Evolutionary conservation across 2,113 vertebrate species (phyloP).

Genomic region (Nothoprocta pentlandii): DNA sequence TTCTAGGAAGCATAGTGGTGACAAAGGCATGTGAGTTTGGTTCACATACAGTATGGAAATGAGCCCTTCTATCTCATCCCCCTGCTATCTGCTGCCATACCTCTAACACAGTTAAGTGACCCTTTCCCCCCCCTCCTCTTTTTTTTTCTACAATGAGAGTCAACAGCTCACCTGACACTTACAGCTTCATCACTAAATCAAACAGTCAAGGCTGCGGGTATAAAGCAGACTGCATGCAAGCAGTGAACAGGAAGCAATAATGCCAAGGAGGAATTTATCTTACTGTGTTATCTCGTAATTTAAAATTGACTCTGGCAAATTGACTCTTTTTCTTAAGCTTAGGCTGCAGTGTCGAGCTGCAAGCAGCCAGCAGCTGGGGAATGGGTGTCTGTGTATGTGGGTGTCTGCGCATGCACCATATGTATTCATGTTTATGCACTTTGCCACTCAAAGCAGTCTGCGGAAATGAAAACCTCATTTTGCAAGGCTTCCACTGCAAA

Average conservation of each 20-base stretch:
- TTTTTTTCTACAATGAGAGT: background rate
- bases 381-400: background rate
- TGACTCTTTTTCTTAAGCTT: background rate
- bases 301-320: background rate
- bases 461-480: constrained; percentile 42
- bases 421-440: background rate
- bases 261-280: background rate
- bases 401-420: background rate
- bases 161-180: background rate
- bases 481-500: background rate
- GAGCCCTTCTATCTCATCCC: background rate
- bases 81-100: background rate
- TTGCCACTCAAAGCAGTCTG: constrained; percentile 18
- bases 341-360: background rate
- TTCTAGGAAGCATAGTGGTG: background rate
- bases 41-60: background rate
- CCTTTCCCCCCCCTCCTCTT: background rate
- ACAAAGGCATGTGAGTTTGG: background rate
- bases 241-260: background rate
- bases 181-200: background rate
- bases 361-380: background rate
- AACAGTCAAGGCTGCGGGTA: background rate
- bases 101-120: background rate
- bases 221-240: background rate
- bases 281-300: background rate